A percentile compares a stretch with the other conserved stretches of the same genome.
phyloP scores from a whole-genome alignment of 2,113 vertebrate species.

The Nettapus auritus region DNA sequence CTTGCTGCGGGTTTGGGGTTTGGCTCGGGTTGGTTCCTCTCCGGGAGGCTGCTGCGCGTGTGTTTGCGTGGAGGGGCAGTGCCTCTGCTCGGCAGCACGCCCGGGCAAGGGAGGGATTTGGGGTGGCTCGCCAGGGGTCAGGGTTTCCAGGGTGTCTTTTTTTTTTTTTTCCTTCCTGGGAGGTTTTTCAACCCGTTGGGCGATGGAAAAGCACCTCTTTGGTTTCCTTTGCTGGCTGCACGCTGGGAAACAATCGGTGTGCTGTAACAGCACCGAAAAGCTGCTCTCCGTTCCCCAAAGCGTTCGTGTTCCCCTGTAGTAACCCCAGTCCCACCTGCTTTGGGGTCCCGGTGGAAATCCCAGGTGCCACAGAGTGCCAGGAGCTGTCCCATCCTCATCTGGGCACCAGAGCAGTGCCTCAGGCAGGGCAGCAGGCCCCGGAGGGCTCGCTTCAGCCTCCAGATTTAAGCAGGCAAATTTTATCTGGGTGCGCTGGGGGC shows the following conservation, averaged over 20 bases:
- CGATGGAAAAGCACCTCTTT: conserved; percentile 35
- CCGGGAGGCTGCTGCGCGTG: background rate
- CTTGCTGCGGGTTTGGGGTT: background rate
- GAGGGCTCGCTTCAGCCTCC: background rate
- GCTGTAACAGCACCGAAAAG: background rate
- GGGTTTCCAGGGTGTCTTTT: no score
- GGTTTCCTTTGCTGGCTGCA: background rate
- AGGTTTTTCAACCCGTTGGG: conserved; percentile 45
- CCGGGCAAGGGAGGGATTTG: background rate
- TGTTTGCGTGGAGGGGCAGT: background rate
- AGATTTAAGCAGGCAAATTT: background rate
- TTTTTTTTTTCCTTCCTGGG: background rate
- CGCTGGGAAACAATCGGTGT: background rate
- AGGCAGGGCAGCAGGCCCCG: background rate
- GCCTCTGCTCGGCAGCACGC: rapidly evolving
- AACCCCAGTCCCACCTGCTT: rapidly evolving
- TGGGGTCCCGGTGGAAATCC: background rate
- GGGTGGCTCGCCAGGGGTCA: background rate
- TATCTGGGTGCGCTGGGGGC: background rate
- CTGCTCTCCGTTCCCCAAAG: background rate
- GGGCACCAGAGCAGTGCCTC: background rate
- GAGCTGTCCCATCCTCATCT: background rate
- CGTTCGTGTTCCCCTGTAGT: background rate
- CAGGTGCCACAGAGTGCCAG: background rate
- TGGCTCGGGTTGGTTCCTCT: background rate